Evolutionary conservation across 2,797 vertebrate genomes (phyloP).

Genomic region (Aphelocoma californica): DNA sequence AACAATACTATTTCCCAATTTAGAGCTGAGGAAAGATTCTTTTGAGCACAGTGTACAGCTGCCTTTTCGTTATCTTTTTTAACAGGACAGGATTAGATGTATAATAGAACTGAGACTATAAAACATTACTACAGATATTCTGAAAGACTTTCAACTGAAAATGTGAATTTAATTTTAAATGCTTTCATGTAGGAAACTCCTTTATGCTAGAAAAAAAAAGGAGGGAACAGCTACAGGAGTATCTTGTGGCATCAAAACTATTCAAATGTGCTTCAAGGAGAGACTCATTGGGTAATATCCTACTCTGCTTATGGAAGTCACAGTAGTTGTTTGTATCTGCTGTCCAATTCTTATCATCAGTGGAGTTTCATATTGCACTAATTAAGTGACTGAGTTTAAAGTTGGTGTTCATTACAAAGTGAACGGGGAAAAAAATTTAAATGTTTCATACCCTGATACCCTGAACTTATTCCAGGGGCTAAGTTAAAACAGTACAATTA

Average conservation of each 20-base stretch:
- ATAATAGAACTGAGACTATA: background rate
- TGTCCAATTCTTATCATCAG: background rate
- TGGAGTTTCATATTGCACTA: background rate
- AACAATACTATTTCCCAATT: background rate
- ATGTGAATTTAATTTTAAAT: background rate
- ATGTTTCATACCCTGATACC: background rate
- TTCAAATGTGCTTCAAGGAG: background rate
- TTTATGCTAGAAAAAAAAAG: background rate
- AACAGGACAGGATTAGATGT: background rate
- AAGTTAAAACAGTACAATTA: background rate
- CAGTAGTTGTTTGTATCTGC: background rate
- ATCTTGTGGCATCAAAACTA: background rate
- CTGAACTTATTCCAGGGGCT: fast-evolving
- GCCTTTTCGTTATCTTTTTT: background rate
- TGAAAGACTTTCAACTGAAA: background rate
- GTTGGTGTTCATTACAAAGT: background rate
- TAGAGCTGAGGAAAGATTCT: background rate
- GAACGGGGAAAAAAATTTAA: background rate
- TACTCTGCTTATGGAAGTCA: background rate
- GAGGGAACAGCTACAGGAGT: background rate
- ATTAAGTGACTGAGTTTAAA: background rate
- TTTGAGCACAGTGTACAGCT: background rate
- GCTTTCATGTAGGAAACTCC: background rate
- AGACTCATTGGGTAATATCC: background rate
- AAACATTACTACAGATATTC: background rate